phyloP scores from a whole-genome alignment of 2,888 invertebrate genomes.

The Pilophorus perplexus region DNA sequence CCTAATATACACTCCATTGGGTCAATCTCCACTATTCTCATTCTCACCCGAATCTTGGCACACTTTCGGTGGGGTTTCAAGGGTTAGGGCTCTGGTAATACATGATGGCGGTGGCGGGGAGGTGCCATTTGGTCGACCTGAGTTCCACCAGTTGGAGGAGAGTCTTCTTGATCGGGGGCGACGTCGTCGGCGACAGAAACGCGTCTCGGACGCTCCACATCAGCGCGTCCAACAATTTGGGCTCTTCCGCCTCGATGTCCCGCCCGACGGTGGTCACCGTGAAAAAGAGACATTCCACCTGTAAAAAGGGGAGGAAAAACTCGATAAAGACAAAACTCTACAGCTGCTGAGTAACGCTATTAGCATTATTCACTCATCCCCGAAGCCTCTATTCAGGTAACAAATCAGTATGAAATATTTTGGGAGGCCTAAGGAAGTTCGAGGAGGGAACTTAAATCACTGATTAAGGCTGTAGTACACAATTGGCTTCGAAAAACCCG shows the following conservation, averaged over 20 bases:
- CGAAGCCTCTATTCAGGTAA: no score
- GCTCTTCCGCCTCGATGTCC: slow-evolving; percentile 78
- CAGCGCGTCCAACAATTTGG: slow-evolving; percentile 74
- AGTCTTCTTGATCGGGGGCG: slow-evolving; percentile 76
- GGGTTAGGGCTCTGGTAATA: slow-evolving; percentile 61
- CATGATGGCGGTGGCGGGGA: slow-evolving; percentile 82
- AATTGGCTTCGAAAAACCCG: neutral
- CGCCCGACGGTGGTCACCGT: slow-evolving; percentile 84
- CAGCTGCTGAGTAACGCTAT: neutral
- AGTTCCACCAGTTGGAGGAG: slow-evolving; percentile 85
- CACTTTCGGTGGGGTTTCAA: no score
- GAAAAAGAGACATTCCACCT: slow-evolving; percentile 87
- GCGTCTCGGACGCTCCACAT: slow-evolving; percentile 79
- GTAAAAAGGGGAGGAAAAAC: slow-evolving; percentile 39
- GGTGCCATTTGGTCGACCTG: slow-evolving; percentile 86
- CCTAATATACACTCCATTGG: no score
- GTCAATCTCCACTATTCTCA: no score
- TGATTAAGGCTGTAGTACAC: no score
- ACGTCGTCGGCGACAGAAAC: slow-evolving; percentile 71
- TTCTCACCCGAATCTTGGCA: no score
- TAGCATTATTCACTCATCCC: no score
- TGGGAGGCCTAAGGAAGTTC: no score
- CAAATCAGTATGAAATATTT: no score
- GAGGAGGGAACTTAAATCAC: no score
- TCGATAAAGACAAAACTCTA: neutral